Evolutionary conservation across 2,797 vertebrate species (phyloP), one percentile per base, ranked within the genome.

Genomic region (Danionella dracula): DNA sequence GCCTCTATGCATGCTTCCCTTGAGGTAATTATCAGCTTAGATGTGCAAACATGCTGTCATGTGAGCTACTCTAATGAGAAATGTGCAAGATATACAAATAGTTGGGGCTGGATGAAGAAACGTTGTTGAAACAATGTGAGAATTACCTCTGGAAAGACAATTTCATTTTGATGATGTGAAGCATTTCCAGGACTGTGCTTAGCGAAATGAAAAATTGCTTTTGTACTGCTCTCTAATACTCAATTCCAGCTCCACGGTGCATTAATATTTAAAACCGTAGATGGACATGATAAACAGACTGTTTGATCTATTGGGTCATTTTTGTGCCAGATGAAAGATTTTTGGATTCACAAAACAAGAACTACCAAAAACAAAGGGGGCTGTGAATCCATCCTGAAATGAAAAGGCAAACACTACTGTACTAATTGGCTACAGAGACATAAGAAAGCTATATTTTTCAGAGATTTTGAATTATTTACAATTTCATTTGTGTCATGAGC

Each of bases 21-120:
- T 20, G 60, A 62, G 46, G 70, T 62, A 76, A 77, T 77, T 74
- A 74, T 72, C 57, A 35, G 44, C 63, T 71, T 70, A 71, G 76
- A 73, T 23, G 19, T 61, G 29, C 59, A 77, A 77, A 66, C 56
- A 70, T 55, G 21, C 41, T 44, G 59, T 68, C 74, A 72, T 74
- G 57, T 40, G 38, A 68, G 69, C 48, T 50, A 38, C 21, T 19
- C 38, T 51, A 71, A 69, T 68, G 55, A 72, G 66, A 27, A 32
- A 21, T 11, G 48, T 12, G 34, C 35, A 29, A 53, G 29, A 67
- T 66, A 66, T 76, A 76, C 64, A 68, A 75, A 78, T 58, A 70
- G 42, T 31, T 31, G 13, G n/a, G 23, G 10, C 48, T 37, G 58
- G 51, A 20, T 19, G 4, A 34, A 17, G 40, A 27, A 72, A 70